These are phyloP conservation scores for Tachysurus fulvidraco DNA, from an alignment of 2,113 vertebrate genomes.

Conservation along the genomic window DNA sequence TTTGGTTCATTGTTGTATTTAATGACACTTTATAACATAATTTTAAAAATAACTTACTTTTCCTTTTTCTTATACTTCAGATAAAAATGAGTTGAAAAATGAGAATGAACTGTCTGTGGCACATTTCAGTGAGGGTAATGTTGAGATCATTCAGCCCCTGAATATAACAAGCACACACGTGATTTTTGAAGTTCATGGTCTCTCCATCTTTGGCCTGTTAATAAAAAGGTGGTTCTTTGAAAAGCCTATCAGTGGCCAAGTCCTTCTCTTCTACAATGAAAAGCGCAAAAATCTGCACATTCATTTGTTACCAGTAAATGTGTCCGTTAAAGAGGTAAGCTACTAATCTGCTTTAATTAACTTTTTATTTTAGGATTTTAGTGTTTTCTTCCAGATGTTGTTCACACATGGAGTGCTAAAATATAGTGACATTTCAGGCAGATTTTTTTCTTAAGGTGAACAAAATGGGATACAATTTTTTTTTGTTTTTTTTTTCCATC, in stretches of 20 bases:
- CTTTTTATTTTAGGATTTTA: background rate
- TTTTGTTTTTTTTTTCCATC: too few relatives aligned
- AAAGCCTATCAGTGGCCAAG: conserved; percentile 28
- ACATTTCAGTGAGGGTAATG: conserved; percentile 37
- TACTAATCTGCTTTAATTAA: background rate
- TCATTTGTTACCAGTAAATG: conserved; percentile 28
- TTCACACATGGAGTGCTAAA: background rate
- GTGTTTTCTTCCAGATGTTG: background rate
- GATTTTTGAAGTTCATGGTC: conserved; percentile 13
- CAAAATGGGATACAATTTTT: background rate
- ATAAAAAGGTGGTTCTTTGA: background rate
- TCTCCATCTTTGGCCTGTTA: conserved; percentile 38
- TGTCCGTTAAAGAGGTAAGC: conserved; percentile 17
- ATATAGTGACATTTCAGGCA: background rate
- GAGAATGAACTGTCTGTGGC: conserved; percentile 48
- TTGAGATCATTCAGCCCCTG: conserved; percentile 30
- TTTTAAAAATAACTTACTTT: background rate
- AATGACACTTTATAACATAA: background rate
- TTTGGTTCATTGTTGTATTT: background rate
- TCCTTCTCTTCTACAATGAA: conserved; percentile 31
- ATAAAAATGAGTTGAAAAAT: background rate
- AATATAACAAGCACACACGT: conserved; percentile 40
- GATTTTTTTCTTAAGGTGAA: background rate
- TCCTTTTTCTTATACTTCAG: conserved; percentile 1
- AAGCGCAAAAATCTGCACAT: conserved; percentile 15